phyloP scores from a whole-genome alignment of 2,113 vertebrate genomes.

The Melanocharis versteri region DNA sequence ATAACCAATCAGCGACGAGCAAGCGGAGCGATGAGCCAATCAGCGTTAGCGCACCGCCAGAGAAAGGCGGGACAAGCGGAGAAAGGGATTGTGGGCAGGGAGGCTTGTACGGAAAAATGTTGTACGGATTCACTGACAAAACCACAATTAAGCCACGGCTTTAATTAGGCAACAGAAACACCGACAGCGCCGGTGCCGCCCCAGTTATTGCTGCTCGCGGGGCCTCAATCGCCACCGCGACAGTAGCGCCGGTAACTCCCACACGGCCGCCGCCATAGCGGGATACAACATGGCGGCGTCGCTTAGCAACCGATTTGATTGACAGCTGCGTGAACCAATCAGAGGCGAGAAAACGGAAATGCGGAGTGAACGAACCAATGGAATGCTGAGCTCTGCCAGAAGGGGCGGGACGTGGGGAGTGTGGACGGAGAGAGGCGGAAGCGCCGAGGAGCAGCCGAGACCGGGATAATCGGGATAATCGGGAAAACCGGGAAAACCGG shows the following conservation, averaged over 20 bases:
- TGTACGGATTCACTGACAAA: accelerated
- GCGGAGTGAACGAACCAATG: accelerated
- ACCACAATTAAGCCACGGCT: too few species aligned
- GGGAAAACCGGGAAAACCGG: background rate
- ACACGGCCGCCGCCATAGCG: background rate
- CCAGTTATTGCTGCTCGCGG: background rate
- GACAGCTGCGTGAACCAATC: accelerated
- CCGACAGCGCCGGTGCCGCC: background rate
- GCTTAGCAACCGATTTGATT: accelerated
- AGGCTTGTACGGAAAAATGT: background rate
- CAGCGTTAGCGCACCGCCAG: too few species aligned
- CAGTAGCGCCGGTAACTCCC: background rate
- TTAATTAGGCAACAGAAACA: too few species aligned
- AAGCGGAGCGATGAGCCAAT: too few species aligned
- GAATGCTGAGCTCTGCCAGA: accelerated
- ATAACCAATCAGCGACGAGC: too few species aligned
- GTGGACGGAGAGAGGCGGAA: background rate
- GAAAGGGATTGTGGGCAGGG: background rate
- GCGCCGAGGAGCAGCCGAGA: background rate
- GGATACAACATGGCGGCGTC: accelerated
- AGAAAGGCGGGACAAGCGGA: too few species aligned
- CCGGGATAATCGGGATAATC: accelerated
- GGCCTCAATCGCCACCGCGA: background rate
- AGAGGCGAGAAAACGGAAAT: accelerated
- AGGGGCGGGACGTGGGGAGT: accelerated